Evolutionary conservation across 2,888 invertebrate species (phyloP).

Genomic region (Drosophila bunnanda): DNA sequence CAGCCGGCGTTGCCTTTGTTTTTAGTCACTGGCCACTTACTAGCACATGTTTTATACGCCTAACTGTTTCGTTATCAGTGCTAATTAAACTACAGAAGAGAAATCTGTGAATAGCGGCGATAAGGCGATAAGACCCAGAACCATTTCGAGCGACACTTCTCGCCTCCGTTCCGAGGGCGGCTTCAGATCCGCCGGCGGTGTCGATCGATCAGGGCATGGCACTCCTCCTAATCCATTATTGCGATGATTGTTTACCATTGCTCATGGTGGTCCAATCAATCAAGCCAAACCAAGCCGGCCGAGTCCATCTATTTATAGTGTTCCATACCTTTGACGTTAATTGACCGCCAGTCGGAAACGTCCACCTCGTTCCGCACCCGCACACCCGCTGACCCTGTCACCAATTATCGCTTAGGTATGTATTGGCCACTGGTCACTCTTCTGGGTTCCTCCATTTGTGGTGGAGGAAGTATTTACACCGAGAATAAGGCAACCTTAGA

Average conservation of each 20-base stretch:
- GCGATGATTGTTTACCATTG: constrained; percentile 4
- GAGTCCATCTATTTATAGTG: constrained; percentile 27
- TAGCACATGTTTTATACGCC: constrained; percentile 24
- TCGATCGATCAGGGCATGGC: constrained; percentile 33
- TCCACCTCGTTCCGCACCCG: not conserved
- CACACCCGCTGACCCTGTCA: constrained; percentile 26
- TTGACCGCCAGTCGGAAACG: constrained; percentile 33
- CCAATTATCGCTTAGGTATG: constrained; percentile 36
- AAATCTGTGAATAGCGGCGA: constrained; percentile 38
- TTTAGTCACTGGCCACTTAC: constrained; percentile 1
- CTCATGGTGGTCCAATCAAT: constrained; percentile 29
- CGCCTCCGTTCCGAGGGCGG: not conserved
- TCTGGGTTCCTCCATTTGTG: not conserved
- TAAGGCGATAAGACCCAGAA: constrained; percentile 22
- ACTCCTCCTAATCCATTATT: constrained; percentile 28
- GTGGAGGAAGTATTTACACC: not conserved
- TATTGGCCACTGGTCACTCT: constrained; percentile 31
- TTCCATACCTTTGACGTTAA: constrained; percentile 34
- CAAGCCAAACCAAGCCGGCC: constrained; percentile 8
- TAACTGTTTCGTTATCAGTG: constrained; percentile 43
- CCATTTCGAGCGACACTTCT: too few species aligned
- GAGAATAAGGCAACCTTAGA: not conserved
- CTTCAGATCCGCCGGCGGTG: constrained; percentile 19
- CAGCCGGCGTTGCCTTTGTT: constrained; percentile 20
- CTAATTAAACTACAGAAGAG: constrained; percentile 43